phyloP scores from a whole-genome alignment of 2,113 vertebrate genomes.

The Paratilapia polleni region DNA sequence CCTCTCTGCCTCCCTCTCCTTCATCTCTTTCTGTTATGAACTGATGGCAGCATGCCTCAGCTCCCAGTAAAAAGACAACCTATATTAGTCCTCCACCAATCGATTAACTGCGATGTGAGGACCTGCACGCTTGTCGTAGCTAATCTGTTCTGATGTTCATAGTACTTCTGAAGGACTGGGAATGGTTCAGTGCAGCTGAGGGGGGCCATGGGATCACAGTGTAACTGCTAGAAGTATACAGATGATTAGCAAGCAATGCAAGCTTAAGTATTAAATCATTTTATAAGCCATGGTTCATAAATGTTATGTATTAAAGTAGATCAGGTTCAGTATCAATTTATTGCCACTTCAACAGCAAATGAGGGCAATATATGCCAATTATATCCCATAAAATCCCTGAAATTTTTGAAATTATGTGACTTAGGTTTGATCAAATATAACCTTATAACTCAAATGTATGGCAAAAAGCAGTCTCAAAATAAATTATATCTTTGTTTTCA shows the following conservation, averaged over 20 bases:
- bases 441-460: rapidly evolving
- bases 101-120: slow-evolving; percentile 24
- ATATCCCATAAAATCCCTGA: neutral
- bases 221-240: neutral
- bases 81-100: slow-evolving; percentile 35
- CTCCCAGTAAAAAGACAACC: slow-evolving; percentile 26
- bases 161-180: neutral
- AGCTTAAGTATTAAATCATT: neutral
- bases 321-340: neutral
- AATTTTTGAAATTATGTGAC: neutral
- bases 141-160: slow-evolving; percentile 27
- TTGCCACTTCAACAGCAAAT: neutral
- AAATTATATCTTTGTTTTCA: neutral
- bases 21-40: neutral
- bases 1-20: slow-evolving; percentile 15
- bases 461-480: neutral
- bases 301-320: neutral
- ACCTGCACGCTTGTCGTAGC: slow-evolving; percentile 1
- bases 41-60: slow-evolving; percentile 4
- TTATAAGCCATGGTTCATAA: neutral
- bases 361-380: neutral
- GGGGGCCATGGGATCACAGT: neutral
- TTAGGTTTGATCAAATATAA: neutral
- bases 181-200: neutral
- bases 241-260: slow-evolving; percentile 3